These are phyloP conservation scores for Acipenser transmontanus DNA, from an alignment of 2,797 vertebrate species.

Conservation along the genomic window DNA sequence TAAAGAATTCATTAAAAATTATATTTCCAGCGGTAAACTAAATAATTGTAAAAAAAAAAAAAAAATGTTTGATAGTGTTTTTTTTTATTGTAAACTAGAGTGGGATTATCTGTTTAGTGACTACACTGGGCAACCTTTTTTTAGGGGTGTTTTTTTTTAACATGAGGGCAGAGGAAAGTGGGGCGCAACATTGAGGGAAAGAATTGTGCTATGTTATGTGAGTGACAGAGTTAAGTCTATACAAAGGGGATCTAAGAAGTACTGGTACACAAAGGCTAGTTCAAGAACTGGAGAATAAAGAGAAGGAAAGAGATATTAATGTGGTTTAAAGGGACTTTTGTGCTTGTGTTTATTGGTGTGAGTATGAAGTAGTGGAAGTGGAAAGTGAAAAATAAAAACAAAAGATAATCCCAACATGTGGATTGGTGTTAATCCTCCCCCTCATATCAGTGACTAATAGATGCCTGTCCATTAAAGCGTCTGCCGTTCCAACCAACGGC, in stretches of 20 bases:
- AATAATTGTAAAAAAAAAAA: conserved; percentile 49
- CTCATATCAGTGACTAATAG: background rate
- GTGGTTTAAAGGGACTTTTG: conserved; percentile 25
- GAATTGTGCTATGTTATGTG: conserved; percentile 25
- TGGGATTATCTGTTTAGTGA: conserved; percentile 28
- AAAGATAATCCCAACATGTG: conserved; percentile 5
- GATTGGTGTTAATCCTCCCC: background rate
- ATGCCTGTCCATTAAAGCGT: too few species aligned
- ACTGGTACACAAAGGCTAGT: conserved; percentile 21
- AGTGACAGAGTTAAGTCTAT: conserved; percentile 22
- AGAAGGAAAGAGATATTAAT: conserved; percentile 3
- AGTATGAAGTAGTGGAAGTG: conserved; percentile 40
- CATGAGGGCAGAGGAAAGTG: conserved; percentile 22
- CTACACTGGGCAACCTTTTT: conserved; percentile 38
- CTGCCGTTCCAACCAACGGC: too few species aligned
- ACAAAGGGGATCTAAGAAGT: conserved; percentile 6
- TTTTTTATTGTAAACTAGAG: conserved; percentile 20
- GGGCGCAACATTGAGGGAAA: conserved; percentile 23
- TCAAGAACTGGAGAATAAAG: conserved; percentile 22
- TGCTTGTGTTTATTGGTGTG: conserved; percentile 41
- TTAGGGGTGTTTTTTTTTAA: conserved; percentile 20
- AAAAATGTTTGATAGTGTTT: conserved; percentile 19
- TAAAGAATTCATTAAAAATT: conserved; percentile 39
- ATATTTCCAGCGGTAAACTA: conserved; percentile 54
- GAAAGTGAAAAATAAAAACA: conserved; percentile 45